Base-by-base conservation (phyloP, 2,888 invertebrate genomes). In the Nycteola revayana region DNA sequence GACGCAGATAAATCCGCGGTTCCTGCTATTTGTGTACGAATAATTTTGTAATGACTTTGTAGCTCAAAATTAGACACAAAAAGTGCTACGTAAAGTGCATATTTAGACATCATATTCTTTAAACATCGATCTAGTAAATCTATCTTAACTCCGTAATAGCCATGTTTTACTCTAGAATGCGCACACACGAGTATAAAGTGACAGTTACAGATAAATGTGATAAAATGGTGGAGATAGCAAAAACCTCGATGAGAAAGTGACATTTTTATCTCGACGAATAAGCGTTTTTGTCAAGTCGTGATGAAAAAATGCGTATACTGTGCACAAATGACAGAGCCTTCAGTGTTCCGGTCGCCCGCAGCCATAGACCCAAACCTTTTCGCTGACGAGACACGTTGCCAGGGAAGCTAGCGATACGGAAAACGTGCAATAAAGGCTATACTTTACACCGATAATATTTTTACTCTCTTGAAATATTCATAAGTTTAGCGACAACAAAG, bases 311-410 rank as follows among this genome's bases (percentile, higher is more conserved):
- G 59, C 54, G 53, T 36, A 45, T 51, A 53, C 49, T 51, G 44
- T 44, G 43, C 55, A 44, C 66, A 70, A 68, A 70, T 63, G 66
- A 68, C 60, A 55, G 48, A 45, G 54, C 48, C 59, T 49, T 52
- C 57, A 53, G 55, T 49, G 68, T 66, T 66, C 66, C 70, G 70
- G 64, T 58, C 56, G 61, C 66, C 65, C 55, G 59, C 55, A 63
- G 63, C 60, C 60, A 60, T 57, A 51, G 58, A 46, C 39, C 44
- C 54, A 54, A 60, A 54, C 60, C 62, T 67, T 72, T 67, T 66
- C 68, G 66, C 61, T 55, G 51, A 50, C 59, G 42, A 53, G 47
- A 47, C 44, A 49, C 46, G 51, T 51, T 51, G 53, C 43, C 48
- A 60, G 55, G 62, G 54, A 62, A 60, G 47, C 14, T 14, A 5